These are phyloP conservation scores for Nebria brevicollis DNA, from an alignment of 2,888 invertebrate species.

Conservation along the genomic window DNA sequence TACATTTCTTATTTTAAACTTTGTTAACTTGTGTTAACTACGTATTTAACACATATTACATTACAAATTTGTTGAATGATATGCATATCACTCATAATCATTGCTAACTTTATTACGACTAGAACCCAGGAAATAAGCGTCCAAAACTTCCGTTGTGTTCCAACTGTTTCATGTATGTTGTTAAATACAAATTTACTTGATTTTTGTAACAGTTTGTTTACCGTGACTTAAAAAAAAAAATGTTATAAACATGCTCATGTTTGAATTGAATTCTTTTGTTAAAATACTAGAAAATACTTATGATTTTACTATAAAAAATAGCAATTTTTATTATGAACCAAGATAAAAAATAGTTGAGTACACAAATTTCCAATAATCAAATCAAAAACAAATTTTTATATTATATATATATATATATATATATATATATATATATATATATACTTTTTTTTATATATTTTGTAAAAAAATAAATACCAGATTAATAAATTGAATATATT, in stretches of 20 bases:
- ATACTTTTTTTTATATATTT: too few relatives aligned
- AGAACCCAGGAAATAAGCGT: constrained; percentile 35
- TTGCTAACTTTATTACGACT: constrained; percentile 33
- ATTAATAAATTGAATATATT: too few relatives aligned
- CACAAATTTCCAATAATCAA: constrained; percentile 24
- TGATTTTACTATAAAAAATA: constrained; percentile 42
- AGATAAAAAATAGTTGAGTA: constrained; percentile 19
- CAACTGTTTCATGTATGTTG: not conserved
- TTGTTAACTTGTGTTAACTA: constrained; percentile 4
- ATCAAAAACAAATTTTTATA: too few relatives aligned
- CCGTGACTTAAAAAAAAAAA: not conserved
- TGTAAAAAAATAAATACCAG: too few relatives aligned
- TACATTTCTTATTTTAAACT: constrained; percentile 2
- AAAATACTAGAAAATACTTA: too few relatives aligned
- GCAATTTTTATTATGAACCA: constrained; percentile 40
- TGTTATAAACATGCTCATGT: too few relatives aligned
- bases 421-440: too few relatives aligned
- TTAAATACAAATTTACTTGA: constrained; percentile 6
- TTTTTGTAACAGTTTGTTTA: not conserved
- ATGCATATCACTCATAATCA: too few relatives aligned
- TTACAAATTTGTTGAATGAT: not conserved
- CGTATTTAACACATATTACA: constrained; percentile 1
- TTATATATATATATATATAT: too few relatives aligned
- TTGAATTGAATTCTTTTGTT: too few relatives aligned
- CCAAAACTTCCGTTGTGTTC: constrained; percentile 31